A percentile compares a stretch with the other conserved stretches of the same genome.
phyloP scores from a whole-genome alignment of 2,797 vertebrate species.

The Apodemus agrarius region DNA sequence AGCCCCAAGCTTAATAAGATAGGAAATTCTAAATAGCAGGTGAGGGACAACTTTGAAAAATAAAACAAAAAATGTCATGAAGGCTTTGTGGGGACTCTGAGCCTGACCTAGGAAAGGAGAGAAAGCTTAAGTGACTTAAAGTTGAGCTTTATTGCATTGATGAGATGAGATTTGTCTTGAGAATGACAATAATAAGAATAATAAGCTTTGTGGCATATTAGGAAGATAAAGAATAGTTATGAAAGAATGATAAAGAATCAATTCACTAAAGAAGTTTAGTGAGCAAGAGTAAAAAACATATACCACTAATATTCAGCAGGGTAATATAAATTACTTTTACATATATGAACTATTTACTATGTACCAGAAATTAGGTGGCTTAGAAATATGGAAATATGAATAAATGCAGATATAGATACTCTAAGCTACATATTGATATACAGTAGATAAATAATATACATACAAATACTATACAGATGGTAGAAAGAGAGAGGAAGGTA shows the following conservation, averaged over 20 bases:
- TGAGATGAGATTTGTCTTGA: conserved; percentile 33
- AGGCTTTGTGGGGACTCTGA: not conserved
- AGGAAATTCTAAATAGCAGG: not conserved
- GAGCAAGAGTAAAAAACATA: not conserved
- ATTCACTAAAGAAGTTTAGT: conserved; percentile 40
- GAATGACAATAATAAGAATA: not conserved
- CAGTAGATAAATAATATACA: not conserved
- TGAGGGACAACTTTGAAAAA: not conserved
- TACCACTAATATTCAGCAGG: not conserved
- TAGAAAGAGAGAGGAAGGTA: not conserved
- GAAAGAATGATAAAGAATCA: not conserved
- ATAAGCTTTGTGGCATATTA: not conserved
- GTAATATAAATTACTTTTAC: not conserved
- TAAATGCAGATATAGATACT: not conserved
- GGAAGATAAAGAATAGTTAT: not conserved
- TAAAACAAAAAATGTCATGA: not conserved
- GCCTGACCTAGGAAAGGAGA: not conserved
- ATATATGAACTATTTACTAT: not conserved
- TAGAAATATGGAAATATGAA: not conserved
- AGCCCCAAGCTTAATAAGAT: not conserved
- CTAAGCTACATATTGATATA: not conserved
- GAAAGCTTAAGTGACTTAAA: not conserved
- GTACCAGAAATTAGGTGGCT: not conserved
- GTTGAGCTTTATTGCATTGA: not conserved
- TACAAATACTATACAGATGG: not conserved